Evolutionary conservation across 2,113 vertebrate genomes (phyloP).

Genomic region (Scalopus aquaticus): DNA sequence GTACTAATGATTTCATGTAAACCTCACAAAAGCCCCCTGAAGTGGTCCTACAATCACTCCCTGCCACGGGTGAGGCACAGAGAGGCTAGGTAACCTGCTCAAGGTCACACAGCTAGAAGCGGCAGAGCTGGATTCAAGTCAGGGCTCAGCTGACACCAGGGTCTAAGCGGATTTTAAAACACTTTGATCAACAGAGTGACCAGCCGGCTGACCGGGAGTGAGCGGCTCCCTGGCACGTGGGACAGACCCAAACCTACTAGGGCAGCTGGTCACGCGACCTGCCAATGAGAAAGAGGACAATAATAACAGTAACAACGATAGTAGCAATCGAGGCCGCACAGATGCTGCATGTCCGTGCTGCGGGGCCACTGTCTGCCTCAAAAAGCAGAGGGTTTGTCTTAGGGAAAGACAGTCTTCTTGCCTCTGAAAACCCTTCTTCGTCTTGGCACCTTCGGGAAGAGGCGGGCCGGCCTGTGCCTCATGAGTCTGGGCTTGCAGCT

Average conservation of each 20-base stretch:
- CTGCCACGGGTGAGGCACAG: neutral
- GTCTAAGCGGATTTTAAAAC: neutral
- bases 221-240: neutral
- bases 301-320: too few species aligned
- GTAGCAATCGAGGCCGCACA: too few species aligned
- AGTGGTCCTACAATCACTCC: neutral
- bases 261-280: neutral
- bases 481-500: too few species aligned
- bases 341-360: too few species aligned
- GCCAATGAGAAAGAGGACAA: neutral
- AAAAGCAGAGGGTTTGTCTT: too few species aligned
- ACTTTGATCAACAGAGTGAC: neutral
- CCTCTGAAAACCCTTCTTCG: too few species aligned
- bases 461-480: too few species aligned
- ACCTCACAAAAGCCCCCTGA: neutral
- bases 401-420: too few species aligned
- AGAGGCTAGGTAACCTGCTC: neutral
- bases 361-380: too few species aligned
- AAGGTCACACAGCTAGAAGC: neutral
- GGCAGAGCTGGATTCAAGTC: neutral
- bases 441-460: too few species aligned
- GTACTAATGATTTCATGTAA: neutral
- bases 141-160: neutral
- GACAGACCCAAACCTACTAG: neutral
- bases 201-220: neutral